Evolutionary conservation across 2,113 vertebrate species (phyloP).

Genomic region (Antennarius striatus): DNA sequence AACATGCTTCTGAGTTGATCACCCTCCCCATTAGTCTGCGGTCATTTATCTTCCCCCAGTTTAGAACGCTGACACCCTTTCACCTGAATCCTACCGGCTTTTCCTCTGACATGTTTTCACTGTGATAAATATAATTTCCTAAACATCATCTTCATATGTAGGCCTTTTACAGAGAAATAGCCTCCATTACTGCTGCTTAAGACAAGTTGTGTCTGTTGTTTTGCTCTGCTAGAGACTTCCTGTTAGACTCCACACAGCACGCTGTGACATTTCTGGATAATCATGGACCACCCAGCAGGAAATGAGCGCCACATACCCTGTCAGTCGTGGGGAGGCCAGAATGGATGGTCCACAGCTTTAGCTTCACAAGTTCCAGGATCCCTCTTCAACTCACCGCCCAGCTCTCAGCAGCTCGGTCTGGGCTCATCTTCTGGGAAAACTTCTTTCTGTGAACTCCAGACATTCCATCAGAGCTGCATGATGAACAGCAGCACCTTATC

Average conservation of each 20-base stretch:
- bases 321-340: conserved; percentile 38
- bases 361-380: conserved; percentile 17
- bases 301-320: conserved; percentile 42
- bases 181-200: not conserved
- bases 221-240: not conserved
- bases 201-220: not conserved
- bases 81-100: too few species aligned
- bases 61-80: too few species aligned
- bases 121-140: not conserved
- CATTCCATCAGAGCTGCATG: conserved; percentile 34
- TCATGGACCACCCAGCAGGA: conserved; percentile 51
- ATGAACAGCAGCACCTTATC: conserved; percentile 9
- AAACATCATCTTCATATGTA: not conserved
- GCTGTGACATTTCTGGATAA: conserved; percentile 13
- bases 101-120: accelerated
- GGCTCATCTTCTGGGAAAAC: conserved; percentile 12
- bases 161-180: too few species aligned
- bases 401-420: conserved; percentile 38
- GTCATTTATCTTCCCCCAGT: too few species aligned
- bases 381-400: not conserved
- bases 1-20: too few species aligned
- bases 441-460: conserved; percentile 20
- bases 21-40: too few species aligned
- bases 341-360: conserved; percentile 46
- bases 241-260: not conserved